Evolutionary conservation across 2,888 invertebrate genomes (phyloP), one percentile per base, ranked within the genome.

Genomic region (Capitulum mitella): DNA sequence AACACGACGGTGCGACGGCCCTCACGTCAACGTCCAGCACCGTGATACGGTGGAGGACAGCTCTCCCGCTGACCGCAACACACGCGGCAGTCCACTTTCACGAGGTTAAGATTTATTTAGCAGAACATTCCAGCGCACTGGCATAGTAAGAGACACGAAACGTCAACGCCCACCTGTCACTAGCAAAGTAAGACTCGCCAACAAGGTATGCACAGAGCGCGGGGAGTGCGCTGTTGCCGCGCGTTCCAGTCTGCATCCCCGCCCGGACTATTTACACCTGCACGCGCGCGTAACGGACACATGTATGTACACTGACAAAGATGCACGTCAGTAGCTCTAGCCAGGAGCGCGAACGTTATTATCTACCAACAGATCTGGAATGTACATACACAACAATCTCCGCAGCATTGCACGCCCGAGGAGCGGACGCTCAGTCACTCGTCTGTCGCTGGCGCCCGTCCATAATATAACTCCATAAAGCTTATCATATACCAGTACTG

Each of bases 81-180:
- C n/a, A n/a, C n/a, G n/a, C n/a, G n/a, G n/a, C 51, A 51, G 34
- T 64, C n/a, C 32, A 19, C 64, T 64, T 29, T 40, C 70, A 70
- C 70, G 12, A 70, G 22, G 70, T 70, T 70, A 70, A 70, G 64
- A 64, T 70, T 70, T 70, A 70, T 70, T 70, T 70, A 70, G 70
- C 70, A 70, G 70, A 70, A 70, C 70, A 70, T 37, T 70, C 70
- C 70, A 70, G 70, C 70, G 40, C 70, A 70, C 70, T 70, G 70
- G 70, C 70, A 70, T 70, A 40, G 40, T 37, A 70, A 26, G 70
- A 40, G 70, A 16, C 37, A 22, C 70, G 40, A 40, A 26, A 19
- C 64, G 64, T 16, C 34, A 3, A 34, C 64, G 64, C 16, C 34
- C 64, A 29, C 34, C 34, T 29, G 64, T 34, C 64, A 19, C 34